A percentile compares a stretch with the other conserved stretches of the same genome.
phyloP scores from a whole-genome alignment of 2,888 invertebrate species.

The Crocallis elinguaria region DNA sequence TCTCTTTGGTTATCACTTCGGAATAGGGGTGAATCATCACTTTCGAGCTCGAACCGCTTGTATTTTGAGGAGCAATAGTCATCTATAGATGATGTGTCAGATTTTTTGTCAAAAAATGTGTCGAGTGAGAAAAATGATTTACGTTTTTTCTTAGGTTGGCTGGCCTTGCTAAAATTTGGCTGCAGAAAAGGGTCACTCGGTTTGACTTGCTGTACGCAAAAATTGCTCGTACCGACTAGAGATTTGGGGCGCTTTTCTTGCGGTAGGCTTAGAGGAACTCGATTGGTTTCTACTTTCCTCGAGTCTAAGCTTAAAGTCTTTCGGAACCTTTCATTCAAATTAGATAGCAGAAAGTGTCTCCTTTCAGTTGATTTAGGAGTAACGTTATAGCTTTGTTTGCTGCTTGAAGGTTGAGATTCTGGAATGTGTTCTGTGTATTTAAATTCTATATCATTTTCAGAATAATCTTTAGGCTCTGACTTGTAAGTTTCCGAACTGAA shows the following conservation, averaged over 20 bases:
- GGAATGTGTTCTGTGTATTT: conserved; percentile 79
- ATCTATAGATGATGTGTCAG: conserved; percentile 79
- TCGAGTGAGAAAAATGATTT: conserved; percentile 82
- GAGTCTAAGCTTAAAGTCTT: conserved; percentile 81
- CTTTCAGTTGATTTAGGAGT: conserved; percentile 79
- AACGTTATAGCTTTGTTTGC: conserved; percentile 75
- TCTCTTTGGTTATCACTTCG: conserved; percentile 65
- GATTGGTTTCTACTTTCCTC: conserved; percentile 72
- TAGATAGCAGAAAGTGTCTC: conserved; percentile 71
- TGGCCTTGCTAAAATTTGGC: conserved; percentile 70
- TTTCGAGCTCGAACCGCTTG: conserved; percentile 79
- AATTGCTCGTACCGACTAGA: conserved; percentile 72
- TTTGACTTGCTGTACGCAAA: conserved; percentile 68
- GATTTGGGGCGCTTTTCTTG: conserved; percentile 76
- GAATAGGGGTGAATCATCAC: conserved; percentile 79
- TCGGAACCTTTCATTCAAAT: conserved; percentile 77
- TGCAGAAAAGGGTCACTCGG: conserved; percentile 58
- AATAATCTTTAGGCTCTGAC: conserved; percentile 60
- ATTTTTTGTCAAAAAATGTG: conserved; percentile 80
- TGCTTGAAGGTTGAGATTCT: conserved; percentile 71
- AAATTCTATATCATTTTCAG: conserved; percentile 78
- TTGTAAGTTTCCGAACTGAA: conserved; percentile 65
- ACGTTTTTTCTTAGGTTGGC: conserved; percentile 76
- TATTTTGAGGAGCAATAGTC: conserved; percentile 82
- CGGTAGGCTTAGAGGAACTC: conserved; percentile 64